Conservation (phyloP, 2,888 invertebrate genomes). For the Thymelicus acteon region DNA sequence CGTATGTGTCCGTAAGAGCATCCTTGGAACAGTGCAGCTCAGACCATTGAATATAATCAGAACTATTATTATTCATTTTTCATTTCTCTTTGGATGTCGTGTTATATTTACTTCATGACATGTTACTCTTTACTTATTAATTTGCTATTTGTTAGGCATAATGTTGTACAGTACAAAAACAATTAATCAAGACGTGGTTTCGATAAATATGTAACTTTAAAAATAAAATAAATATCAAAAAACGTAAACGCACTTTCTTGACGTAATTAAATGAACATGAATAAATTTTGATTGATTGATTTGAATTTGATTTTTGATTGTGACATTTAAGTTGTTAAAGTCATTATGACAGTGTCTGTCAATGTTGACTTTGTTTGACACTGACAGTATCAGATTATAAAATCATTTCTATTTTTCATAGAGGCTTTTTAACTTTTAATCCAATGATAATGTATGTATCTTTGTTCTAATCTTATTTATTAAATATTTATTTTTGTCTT, state of each 20-base stretch:
- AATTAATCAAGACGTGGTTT: not conserved
- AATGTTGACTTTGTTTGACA: no score
- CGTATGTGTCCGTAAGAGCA: conserved; percentile 89
- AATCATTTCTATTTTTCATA: no score
- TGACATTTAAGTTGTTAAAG: no score
- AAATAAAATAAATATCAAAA: not conserved
- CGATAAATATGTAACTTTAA: not conserved
- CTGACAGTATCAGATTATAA: no score
- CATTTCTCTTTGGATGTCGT: conserved; percentile 48
- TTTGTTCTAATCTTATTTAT: no score
- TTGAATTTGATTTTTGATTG: no score
- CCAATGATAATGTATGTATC: no score
- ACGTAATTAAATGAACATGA: conserved; percentile 7
- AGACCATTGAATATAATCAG: conserved; percentile 74
- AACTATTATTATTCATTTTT: conserved; percentile 79
- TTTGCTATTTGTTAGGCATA: not conserved
- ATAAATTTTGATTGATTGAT: no score
- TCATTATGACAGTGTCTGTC: no score
- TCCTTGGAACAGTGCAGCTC: conserved; percentile 87
- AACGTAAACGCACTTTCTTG: conserved; percentile 5
- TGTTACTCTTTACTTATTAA: not conserved
- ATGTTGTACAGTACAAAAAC: conserved; percentile 2
- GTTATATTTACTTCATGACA: not conserved
- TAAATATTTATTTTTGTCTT: no score
- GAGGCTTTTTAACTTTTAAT: no score